Conservation (phyloP, 1,140 invertebrate genomes). For the Euura lappo region DNA sequence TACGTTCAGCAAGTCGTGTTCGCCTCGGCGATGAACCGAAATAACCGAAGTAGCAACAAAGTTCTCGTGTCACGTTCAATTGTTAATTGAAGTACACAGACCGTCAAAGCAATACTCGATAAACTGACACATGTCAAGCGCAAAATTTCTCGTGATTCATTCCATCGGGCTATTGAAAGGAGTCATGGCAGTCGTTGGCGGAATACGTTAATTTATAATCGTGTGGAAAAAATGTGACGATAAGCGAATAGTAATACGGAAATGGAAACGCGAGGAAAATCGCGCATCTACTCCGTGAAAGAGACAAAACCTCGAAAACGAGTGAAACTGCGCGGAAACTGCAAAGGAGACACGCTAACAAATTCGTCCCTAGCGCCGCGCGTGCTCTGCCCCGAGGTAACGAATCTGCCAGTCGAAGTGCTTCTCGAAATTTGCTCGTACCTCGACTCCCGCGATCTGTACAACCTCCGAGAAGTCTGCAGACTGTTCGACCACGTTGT, state of each 20-base stretch:
- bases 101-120: neutral
- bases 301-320: neutral
- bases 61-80: too few species aligned
- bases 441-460: constrained; percentile 32
- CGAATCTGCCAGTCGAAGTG: constrained; percentile 36
- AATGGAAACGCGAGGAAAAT: neutral
- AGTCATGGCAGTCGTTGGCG: too few species aligned
- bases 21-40: too few species aligned
- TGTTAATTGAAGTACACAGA: neutral
- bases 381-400: neutral
- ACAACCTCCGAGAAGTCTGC: constrained; percentile 31
- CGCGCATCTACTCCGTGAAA: neutral
- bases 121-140: neutral
- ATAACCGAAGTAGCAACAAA: too few species aligned
- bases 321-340: neutral
- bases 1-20: too few species aligned
- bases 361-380: neutral
- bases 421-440: constrained; percentile 40
- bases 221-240: neutral
- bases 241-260: neutral
- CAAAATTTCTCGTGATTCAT: neutral
- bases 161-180: too few species aligned
- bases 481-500: constrained; percentile 31
- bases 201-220: neutral
- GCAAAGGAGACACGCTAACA: neutral